Evolutionary conservation across 2,113 vertebrate species (phyloP).

Genomic region (Otocyon megalotis): DNA sequence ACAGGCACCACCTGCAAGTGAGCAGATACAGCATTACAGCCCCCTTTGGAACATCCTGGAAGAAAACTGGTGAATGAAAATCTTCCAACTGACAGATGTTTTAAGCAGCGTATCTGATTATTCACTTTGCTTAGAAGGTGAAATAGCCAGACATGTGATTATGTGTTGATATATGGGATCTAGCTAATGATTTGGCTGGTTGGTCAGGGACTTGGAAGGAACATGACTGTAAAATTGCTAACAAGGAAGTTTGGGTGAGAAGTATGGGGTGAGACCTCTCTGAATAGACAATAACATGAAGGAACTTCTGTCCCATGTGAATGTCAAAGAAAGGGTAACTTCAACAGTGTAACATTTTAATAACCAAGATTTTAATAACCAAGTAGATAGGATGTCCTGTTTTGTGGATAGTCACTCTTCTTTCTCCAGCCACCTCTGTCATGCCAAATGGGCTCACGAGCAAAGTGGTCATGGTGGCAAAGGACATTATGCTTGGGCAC

Average conservation of each 20-base stretch:
- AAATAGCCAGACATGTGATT: neutral
- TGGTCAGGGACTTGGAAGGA: neutral
- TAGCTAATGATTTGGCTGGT: neutral
- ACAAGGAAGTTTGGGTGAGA: neutral
- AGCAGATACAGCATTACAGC: neutral
- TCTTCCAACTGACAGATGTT: neutral
- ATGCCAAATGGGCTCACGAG: neutral
- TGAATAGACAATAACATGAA: neutral
- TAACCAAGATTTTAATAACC: neutral
- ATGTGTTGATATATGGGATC: neutral
- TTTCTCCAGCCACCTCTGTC: neutral
- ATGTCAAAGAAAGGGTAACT: neutral
- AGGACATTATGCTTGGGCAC: neutral
- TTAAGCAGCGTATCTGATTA: neutral
- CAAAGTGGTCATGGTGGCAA: neutral
- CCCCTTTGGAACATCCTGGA: neutral
- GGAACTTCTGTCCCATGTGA: neutral
- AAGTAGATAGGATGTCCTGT: neutral
- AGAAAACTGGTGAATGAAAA: neutral
- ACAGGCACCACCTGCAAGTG: neutral
- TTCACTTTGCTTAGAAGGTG: neutral
- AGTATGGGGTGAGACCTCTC: neutral
- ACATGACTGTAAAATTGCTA: neutral
- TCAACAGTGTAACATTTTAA: neutral
- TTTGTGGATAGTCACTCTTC: neutral